Evolutionary conservation across 2,113 vertebrate genomes (phyloP), one percentile per base, ranked within the genome.

Genomic region (Mirounga angustirostris): DNA sequence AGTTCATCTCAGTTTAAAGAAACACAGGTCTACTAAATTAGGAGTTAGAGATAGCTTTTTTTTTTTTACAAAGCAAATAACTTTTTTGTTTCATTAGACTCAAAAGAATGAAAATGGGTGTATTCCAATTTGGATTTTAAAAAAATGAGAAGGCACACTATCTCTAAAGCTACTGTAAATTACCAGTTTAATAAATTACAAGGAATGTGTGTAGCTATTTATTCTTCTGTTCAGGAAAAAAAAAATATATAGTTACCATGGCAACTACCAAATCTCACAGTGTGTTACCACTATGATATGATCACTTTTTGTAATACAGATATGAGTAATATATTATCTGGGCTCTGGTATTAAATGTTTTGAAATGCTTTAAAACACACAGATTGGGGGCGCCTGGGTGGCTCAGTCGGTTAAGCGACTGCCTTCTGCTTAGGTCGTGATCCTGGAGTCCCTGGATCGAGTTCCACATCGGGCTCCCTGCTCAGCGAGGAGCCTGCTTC

Each of bases 181-280:
- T 97, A 94, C 76, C 59, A 97, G 84, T 63, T 98, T 96, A 98
- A 90, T 98, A 98, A 98, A 58, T 98, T 98, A 92, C 90, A 79
- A 98, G 97, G 95, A 95, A 89, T 96, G 6, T 90, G n/a, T 95
- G 96, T 61, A 97, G 89, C 43, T 98, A 98, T 98, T 99, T 98
- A 97, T 94, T 98, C 79, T 95, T 93, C 81, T 83, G 52, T 93
- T 98, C 85, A 97, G 97, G 96, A 88, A 97, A 97, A 97, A 97
- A 97, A 98, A 92, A n/a, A 95, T 71, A 95, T 78, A 86, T 85
- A 92, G 98, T 98, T 98, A 97, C 98, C 92, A 98, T 98, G 98
- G 97, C 94, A 99, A 98, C 98, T 69, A 97, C 69, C 80, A 98
- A 98, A 97, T 98, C 76, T 93, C 54, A 94, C 95, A 84, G 36